Evolutionary conservation across 2,113 vertebrate genomes (phyloP).

Genomic region (Cynopterus brachyotis): DNA sequence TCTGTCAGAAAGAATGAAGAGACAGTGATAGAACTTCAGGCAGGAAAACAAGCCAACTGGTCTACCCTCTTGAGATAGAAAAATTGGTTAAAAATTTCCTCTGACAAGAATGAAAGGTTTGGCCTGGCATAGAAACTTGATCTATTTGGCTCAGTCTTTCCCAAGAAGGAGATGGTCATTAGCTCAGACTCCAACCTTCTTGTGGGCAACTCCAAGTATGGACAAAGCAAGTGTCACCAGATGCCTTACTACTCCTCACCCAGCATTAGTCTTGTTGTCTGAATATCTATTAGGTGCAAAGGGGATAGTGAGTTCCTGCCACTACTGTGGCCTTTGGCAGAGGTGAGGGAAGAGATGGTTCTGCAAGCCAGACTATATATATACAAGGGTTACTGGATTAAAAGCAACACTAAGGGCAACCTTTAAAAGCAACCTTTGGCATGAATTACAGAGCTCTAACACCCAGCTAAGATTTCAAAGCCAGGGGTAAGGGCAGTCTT

Average conservation of each 20-base stretch:
- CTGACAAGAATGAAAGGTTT: not conserved
- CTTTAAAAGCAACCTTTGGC: conserved; percentile 47
- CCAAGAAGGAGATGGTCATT: not conserved
- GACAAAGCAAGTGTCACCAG: not conserved
- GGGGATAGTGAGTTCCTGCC: not conserved
- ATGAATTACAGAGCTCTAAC: conserved; percentile 34
- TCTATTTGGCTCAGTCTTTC: not conserved
- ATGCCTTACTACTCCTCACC: not conserved
- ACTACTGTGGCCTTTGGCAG: not conserved
- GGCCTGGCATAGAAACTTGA: not conserved
- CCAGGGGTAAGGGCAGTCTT: not conserved
- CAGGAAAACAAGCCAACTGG: not conserved
- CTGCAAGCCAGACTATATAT: not conserved
- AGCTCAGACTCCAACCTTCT: not conserved
- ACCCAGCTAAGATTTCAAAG: conserved; percentile 49
- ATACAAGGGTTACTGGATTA: not conserved
- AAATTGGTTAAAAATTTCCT: not conserved
- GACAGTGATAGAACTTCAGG: not conserved
- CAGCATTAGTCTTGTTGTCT: not conserved
- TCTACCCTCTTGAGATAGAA: not conserved
- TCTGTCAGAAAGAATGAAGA: not conserved
- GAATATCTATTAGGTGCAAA: no score
- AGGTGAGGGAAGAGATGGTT: no score
- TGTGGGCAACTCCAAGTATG: not conserved
- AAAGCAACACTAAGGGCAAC: not conserved